Evolutionary conservation across 2,797 vertebrate species (phyloP), one percentile per base, ranked within the genome.

Genomic region (Bufotes viridis): DNA sequence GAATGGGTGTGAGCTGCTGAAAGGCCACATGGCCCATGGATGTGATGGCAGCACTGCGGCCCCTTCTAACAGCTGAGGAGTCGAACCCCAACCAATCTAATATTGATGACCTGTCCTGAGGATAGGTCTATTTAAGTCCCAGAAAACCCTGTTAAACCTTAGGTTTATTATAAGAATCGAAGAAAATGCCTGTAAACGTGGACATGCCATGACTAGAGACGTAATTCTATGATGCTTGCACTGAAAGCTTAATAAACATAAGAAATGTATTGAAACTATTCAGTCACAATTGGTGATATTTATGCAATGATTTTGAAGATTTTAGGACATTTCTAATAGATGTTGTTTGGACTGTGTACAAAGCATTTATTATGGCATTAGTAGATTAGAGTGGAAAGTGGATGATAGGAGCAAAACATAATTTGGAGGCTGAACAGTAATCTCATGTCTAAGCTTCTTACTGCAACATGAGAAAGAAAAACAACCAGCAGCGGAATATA

Each of bases 361-460:
- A 3, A 51, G 10, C 1, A 51, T 22, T 75, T 53, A 51, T 53
- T 51, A 7, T n/a, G 51, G 42, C 51, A 2, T 49, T n/a, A 51
- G 70, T 51, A 51, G 42, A 75, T 14, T 51, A 53, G 34, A 5
- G 20, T 18, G 55, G 14, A 74, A 74, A 74, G 7, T 74, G 72
- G 20, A 12, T 51, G 72, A 75, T 75, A 3, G 42, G 20, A 75
- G 51, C 20, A 75, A 75, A 75, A 75, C 20, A 75, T 75, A 49
- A 75, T 51, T 75, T n/a, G 72, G 18, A 51, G 20, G 34, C 42
- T 22, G 42, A 75, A 12, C 18, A 2, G 72, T 75, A 75, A 75
- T 75, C 72, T 75, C 18, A 53, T 75, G 42, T 51, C 22, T 75
- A 75, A 75, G 72, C 72, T 75, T 51, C 72, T 75, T 75, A 75